These are phyloP conservation scores for Girardia tigrina DNA, from an alignment of 2,888 invertebrate species.

Conservation along the genomic window DNA sequence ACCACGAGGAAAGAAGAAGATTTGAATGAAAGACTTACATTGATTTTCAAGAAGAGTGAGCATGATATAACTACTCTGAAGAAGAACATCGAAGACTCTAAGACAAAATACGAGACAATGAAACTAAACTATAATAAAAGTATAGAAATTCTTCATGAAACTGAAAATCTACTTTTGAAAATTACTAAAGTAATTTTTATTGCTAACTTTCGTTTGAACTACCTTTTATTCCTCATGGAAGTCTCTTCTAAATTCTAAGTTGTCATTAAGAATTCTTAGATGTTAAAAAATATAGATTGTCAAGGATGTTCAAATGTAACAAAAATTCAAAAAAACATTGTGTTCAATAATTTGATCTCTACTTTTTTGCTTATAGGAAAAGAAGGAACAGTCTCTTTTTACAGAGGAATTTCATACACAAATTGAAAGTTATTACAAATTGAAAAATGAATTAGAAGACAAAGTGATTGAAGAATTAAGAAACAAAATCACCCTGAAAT, in stretches of 20 bases:
- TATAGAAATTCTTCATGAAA: slow-evolving; percentile 48
- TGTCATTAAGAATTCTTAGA: no score
- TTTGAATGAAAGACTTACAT: slow-evolving; percentile 49
- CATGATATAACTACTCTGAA: slow-evolving; percentile 45
- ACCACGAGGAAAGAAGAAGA: slow-evolving; percentile 49
- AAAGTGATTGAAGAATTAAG: slow-evolving; percentile 3
- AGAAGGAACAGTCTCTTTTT: background rate
- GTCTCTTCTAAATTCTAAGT: no score
- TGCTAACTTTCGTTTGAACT: no score
- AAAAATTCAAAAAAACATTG: no score
- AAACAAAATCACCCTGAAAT: background rate
- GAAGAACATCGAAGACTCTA: slow-evolving; percentile 43
- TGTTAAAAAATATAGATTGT: no score
- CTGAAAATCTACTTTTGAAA: slow-evolving; percentile 46
- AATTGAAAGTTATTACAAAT: background rate
- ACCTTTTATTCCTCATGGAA: no score
- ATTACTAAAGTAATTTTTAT: no score
- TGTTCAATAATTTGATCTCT: no score
- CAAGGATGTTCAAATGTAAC: no score
- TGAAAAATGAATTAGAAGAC: slow-evolving; percentile 9
- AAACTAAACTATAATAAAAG: slow-evolving; percentile 48
- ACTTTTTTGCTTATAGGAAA: no score
- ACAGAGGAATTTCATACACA: background rate
- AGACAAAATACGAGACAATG: slow-evolving; percentile 45
- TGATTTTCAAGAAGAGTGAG: slow-evolving; percentile 47